Conservation (phyloP, 2,113 vertebrate genomes). For the Dipodomys ordii region DNA sequence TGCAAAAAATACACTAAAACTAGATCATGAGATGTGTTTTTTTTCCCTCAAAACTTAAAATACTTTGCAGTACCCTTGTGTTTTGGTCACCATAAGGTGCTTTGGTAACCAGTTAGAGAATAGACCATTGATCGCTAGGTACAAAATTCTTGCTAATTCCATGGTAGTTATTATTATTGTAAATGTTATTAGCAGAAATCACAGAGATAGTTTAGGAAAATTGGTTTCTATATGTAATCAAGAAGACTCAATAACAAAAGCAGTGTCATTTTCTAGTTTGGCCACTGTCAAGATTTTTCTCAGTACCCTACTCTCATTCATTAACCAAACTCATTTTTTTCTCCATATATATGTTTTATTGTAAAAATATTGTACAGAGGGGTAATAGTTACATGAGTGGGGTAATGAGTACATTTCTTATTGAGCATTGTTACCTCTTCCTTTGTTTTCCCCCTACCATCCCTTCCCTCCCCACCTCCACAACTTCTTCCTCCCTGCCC, state of each 20-base stretch:
- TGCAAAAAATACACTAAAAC: neutral
- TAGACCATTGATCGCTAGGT: neutral
- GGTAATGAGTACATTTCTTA: too few relatives aligned
- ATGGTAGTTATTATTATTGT: constrained; percentile 1
- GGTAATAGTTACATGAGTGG: too few relatives aligned
- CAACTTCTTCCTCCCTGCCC: too few relatives aligned
- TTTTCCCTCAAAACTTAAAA: constrained; percentile 42
- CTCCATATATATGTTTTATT: too few relatives aligned
- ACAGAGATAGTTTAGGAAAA: neutral
- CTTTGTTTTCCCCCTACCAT: too few relatives aligned
- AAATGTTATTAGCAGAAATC: constrained; percentile 26
- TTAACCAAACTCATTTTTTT: neutral
- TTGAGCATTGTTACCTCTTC: too few relatives aligned
- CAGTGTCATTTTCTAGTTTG: constrained; percentile 45
- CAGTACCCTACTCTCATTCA: neutral
- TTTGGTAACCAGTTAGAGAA: constrained; percentile 23
- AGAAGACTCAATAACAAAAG: constrained; percentile 38
- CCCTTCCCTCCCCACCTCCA: too few relatives aligned
- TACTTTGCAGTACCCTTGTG: neutral
- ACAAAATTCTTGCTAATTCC: constrained; percentile 1
- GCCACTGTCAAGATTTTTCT: neutral
- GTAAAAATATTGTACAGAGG: too few relatives aligned
- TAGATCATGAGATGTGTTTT: constrained; percentile 20
- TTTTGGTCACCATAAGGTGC: neutral
- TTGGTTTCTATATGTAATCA: constrained; percentile 42